Evolutionary conservation across 2,797 vertebrate genomes (phyloP).

Genomic region (Rhinoraja longicauda): DNA sequence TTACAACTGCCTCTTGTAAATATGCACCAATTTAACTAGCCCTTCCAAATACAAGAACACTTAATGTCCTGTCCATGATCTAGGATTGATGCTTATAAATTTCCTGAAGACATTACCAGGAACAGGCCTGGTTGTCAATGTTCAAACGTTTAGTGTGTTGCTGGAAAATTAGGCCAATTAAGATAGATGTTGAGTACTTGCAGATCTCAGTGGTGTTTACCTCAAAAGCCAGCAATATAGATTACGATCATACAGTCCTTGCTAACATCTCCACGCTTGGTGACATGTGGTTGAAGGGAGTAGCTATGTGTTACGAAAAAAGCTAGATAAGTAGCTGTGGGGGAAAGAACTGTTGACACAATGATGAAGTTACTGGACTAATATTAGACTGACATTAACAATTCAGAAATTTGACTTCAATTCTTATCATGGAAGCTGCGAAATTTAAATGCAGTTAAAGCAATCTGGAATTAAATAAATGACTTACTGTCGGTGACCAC

Average conservation of each 20-base stretch:
- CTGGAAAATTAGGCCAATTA: background rate
- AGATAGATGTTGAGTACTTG: background rate
- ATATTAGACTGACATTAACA: too few species aligned
- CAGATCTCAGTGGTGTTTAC: background rate
- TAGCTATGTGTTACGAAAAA: background rate
- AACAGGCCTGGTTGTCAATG: background rate
- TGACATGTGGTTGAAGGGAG: conserved; percentile 6
- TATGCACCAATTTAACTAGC: too few species aligned
- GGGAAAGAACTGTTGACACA: background rate
- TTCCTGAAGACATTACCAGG: background rate
- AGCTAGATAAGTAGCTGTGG: background rate
- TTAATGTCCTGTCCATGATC: too few species aligned
- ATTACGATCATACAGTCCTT: background rate
- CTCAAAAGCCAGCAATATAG: background rate
- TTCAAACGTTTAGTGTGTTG: background rate
- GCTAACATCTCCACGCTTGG: background rate
- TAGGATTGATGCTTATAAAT: background rate
- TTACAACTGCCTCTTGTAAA: too few species aligned
- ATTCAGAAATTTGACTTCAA: too few species aligned
- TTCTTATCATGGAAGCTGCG: too few species aligned
- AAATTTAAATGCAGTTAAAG: too few species aligned
- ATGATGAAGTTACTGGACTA: too few species aligned
- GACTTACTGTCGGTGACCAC: too few species aligned
- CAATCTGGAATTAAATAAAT: too few species aligned
- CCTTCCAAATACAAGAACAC: too few species aligned